Evolutionary conservation across 2,797 vertebrate species (phyloP), one percentile per base, ranked within the genome.

Genomic region (Acanthurus lineatus): DNA sequence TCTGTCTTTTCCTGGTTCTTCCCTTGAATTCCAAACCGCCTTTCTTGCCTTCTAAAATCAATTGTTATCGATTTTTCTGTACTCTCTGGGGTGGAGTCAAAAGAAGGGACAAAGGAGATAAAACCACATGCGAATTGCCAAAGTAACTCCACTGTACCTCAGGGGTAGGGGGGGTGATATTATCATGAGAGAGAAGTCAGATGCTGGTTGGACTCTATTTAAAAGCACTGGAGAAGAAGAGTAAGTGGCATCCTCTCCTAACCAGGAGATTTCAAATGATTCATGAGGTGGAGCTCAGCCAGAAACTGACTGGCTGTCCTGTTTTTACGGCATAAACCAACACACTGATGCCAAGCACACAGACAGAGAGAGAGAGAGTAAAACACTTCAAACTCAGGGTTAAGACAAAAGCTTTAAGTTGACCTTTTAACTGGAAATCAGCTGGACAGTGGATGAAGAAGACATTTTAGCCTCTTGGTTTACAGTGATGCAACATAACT

Each of bases 41-140:
- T 86, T 89, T 88, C 86, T 81, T 83, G 86, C 91, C 83, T 87
- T 73, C 89, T 83, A 76, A 91, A 94, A 96, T 95, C 95, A 90
- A 95, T 95, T 85, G 53, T 74, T 89, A 95, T 96, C 49, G 95
- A 96, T 94, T 93, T 90, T 83, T 73, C 88, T 84, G 89, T 92
- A 86, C 93, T 93, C 92, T 89, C 84, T 62, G 48, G 90, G 86
- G 92, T 83, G 84, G 87, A 92, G 91, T 92, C 93, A 88, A 89
- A 93, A 85, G 88, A 86, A 75, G 92, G 91, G 91, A 93, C 93
- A 93, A 93, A 93, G 88, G 84, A 93, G 93, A 95, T 92, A 93
- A 95, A 95, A 93, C 89, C 94, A 86, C 89, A 84, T 91, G 92
- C 86, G 83, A 92, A 92, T 88, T 85, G 84, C 89, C 88, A 79